Evolutionary conservation across 92 coral and sea anemone genomes (phyloP), one percentile per base, ranked within the genome.

Genomic region (Parazoanthus atlanticus): DNA sequence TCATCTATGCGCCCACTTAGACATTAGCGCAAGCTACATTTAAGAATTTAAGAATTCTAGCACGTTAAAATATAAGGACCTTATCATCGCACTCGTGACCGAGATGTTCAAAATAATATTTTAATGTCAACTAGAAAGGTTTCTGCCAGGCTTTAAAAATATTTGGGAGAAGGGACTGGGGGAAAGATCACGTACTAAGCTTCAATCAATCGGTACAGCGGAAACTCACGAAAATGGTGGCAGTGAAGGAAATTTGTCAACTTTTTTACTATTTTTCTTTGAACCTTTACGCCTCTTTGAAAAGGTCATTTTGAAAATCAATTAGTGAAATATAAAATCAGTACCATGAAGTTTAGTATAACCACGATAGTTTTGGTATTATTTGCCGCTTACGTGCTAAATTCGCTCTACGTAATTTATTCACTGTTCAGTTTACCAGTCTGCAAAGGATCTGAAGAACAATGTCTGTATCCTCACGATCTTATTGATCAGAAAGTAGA

Each of bases 351-450:
- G 74, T 86, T 93, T 9, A 93, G 90, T 38, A 74, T 95, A n/a
- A 95, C 99, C 2, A 93, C 97, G 33, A 88, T 97, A 81, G 90
- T 95, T 54, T 84, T 95, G 23, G 88, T 92, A 19, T 40, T 95
- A 29, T 97, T 97, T 79, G 94, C 89, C 25, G 83, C 91, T 46
- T 97, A 97, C 79, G 89, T 97, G n/a, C 80, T 92, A 47, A 94
- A 97, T 77, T 91, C 95, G 40, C 58, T 97, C 56, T 97, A 91
- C 79, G 94, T 95, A 2, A 92, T 97, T 56, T 97, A 94, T 90
- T 84, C 91, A 67, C 94, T 97, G 74, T 97, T 97, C 85, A 81
- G 91, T 83, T 85, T 94, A 7, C 99, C 99, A 61, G 89, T 46
- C 38, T 97, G 99, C 87, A 72, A 93, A 40, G 99, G 99, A 58